phyloP scores from a whole-genome alignment of 2,888 invertebrate genomes.

The Eupelmus urozonus region DNA sequence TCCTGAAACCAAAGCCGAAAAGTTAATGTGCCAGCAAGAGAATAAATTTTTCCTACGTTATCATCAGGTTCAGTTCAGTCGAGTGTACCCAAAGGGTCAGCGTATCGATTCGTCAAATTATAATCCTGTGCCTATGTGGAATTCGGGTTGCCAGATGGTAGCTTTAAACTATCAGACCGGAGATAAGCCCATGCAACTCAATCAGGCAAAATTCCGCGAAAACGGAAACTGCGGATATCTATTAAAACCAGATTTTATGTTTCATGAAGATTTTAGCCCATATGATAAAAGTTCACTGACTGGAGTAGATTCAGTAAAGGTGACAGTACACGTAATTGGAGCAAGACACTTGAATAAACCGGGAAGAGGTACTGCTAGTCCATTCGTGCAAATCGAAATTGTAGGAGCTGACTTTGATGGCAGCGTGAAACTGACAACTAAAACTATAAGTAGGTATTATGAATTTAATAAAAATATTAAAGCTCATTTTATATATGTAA shows the following conservation, averaged over 20 bases:
- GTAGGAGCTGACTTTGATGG: conserved; percentile 92
- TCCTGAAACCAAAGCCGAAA: conserved; percentile 96
- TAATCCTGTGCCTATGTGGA: conserved; percentile 96
- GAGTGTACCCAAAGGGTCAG: conserved; percentile 97
- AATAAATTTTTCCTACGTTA: conserved; percentile 87
- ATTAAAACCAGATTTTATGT: conserved; percentile 93
- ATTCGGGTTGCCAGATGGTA: conserved; percentile 97
- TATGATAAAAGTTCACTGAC: conserved; percentile 83
- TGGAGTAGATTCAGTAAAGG: conserved; percentile 81
- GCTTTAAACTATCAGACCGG: conserved; percentile 98
- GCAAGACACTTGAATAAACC: conserved; percentile 93
- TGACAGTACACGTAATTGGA: conserved; percentile 89
- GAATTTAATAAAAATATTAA: background rate
- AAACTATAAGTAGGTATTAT: conserved; percentile 85
- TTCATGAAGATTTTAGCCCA: conserved; percentile 88
- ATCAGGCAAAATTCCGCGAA: conserved; percentile 93
- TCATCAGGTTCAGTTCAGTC: conserved; percentile 91
- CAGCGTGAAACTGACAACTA: conserved; percentile 90
- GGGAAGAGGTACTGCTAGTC: conserved; percentile 90
- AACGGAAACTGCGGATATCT: conserved; percentile 97
- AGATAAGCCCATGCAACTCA: conserved; percentile 97
- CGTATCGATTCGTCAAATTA: conserved; percentile 98
- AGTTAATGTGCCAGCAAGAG: conserved; percentile 90
- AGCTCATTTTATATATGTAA: too few species aligned
- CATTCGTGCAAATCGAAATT: conserved; percentile 94